A percentile compares a stretch with the other conserved stretches of the same genome.
phyloP scores from a whole-genome alignment of 2,797 vertebrate species.

The Synanceia verrucosa region DNA sequence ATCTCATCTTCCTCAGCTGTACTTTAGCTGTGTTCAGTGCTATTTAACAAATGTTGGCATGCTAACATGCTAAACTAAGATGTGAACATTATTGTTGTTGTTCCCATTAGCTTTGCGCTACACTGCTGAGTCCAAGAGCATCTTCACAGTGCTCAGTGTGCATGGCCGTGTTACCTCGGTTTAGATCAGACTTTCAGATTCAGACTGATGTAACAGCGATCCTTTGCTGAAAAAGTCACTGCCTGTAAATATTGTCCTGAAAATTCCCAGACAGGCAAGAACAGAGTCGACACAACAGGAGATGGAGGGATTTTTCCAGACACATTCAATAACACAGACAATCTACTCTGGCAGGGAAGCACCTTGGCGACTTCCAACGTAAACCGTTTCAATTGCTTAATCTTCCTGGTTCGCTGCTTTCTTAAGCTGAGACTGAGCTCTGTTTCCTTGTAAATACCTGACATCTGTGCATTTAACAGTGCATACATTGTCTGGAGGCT shows the following conservation, averaged over 20 bases:
- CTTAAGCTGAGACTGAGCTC: constrained; percentile 25
- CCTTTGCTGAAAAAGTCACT: constrained; percentile 36
- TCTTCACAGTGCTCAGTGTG: not conserved
- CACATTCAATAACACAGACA: constrained; percentile 79
- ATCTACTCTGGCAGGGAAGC: constrained; percentile 72
- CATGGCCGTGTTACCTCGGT: not conserved
- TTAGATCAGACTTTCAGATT: not conserved
- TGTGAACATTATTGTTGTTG: not conserved
- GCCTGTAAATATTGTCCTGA: constrained; percentile 69
- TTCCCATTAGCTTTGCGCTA: not conserved
- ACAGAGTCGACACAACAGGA: constrained; percentile 48
- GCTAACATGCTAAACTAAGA: not conserved
- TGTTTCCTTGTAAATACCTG: constrained; percentile 31
- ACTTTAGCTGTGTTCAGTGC: not conserved
- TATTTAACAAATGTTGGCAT: not conserved
- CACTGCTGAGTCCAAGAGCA: not conserved
- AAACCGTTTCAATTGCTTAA: constrained; percentile 69
- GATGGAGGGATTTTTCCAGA: constrained; percentile 78
- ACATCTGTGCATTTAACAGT: constrained; percentile 58
- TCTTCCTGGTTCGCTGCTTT: constrained; percentile 34
- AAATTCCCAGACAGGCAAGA: constrained; percentile 68
- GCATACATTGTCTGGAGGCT: constrained; percentile 36
- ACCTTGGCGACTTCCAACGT: constrained; percentile 54
- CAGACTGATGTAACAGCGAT: not conserved
- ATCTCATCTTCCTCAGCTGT: not conserved